phyloP scores from a whole-genome alignment of 2,113 vertebrate genomes.

The Thinocorus orbignyianus region DNA sequence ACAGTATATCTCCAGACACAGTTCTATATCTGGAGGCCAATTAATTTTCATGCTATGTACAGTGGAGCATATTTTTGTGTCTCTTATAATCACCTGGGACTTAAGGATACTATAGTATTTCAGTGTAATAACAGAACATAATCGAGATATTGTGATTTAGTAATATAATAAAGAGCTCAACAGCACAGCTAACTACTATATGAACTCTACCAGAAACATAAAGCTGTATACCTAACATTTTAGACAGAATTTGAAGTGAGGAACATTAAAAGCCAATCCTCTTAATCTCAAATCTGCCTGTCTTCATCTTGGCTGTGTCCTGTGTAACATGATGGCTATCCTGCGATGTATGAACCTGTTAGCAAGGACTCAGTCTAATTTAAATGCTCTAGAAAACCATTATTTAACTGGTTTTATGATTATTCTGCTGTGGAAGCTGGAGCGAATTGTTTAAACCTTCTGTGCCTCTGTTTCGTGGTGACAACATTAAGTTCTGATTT shows the following conservation, averaged over 20 bases:
- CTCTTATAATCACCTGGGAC: not conserved
- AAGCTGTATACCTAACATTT: not conserved
- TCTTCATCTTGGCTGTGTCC: not conserved
- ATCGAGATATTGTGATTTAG: not conserved
- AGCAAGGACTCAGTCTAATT: not conserved
- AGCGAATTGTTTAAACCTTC: not conserved
- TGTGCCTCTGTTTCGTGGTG: not conserved
- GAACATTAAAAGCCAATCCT: not conserved
- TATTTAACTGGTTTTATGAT: not conserved
- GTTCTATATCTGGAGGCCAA: conserved; percentile 19
- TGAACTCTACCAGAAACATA: not conserved
- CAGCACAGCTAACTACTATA: not conserved
- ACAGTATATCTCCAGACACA: not conserved
- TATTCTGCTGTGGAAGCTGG: not conserved
- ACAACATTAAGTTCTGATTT: not conserved
- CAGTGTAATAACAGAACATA: not conserved
- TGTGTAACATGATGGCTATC: not conserved
- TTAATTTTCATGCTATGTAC: conserved; percentile 15
- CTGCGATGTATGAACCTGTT: not conserved
- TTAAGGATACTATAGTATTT: conserved; percentile 1
- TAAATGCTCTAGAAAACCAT: not conserved
- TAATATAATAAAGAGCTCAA: not conserved
- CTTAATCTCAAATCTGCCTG: not conserved
- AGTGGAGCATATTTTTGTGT: not conserved
- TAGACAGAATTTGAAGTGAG: not conserved